phyloP scores from a whole-genome alignment of 2,797 vertebrate genomes.

The Xenopus petersii region DNA sequence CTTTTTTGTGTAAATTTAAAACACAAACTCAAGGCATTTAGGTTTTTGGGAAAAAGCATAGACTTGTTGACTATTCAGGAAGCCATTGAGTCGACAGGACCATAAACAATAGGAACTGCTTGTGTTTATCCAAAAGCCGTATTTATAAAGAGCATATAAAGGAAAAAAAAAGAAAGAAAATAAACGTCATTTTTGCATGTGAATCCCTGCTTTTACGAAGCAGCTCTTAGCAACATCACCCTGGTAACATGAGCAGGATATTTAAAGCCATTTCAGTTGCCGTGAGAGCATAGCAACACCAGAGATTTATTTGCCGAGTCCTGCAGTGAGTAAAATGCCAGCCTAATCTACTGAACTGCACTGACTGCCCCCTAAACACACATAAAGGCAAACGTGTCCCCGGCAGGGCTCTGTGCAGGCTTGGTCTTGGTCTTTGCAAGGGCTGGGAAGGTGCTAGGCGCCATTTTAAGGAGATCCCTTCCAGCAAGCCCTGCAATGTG shows the following conservation, averaged over 20 bases:
- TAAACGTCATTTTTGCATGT: background rate
- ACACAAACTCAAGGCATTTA: no score
- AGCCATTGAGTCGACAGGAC: background rate
- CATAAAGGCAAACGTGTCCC: no score
- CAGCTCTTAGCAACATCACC: constrained; percentile 74
- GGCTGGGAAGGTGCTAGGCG: constrained; percentile 61
- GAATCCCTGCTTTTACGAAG: constrained; percentile 23
- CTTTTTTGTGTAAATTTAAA: no score
- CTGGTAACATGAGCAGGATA: constrained; percentile 72
- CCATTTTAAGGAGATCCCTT: constrained; percentile 83
- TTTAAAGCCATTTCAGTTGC: constrained; percentile 24
- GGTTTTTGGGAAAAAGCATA: no score
- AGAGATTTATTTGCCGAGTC: constrained; percentile 18
- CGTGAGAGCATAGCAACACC: constrained; percentile 29
- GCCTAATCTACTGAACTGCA: background rate
- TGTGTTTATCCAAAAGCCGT: no score
- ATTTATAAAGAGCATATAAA: no score
- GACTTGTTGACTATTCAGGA: background rate
- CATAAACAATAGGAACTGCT: background rate
- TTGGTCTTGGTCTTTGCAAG: background rate
- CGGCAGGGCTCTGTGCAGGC: background rate
- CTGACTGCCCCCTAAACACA: no score
- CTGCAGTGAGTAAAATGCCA: background rate
- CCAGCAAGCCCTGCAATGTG: constrained; percentile 67
- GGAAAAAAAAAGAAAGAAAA: no score